Base-by-base conservation (phyloP, 2,888 invertebrate species). In the Phania funesta region DNA sequence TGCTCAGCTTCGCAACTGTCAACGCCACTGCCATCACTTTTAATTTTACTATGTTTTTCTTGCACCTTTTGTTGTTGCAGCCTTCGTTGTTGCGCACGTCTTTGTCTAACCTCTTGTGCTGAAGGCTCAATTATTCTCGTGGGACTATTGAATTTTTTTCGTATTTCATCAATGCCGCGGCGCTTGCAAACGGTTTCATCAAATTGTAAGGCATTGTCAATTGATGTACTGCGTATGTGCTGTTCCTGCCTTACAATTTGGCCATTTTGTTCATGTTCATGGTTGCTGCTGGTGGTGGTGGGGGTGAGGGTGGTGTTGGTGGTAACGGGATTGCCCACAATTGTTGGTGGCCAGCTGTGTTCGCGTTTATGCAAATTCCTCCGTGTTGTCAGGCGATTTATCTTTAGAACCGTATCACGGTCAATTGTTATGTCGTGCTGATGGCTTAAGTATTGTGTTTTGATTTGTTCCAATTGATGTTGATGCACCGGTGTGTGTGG, bases 351-450 rank as follows among this genome's bases (percentile, higher is more conserved):
- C 90, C 90, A 90, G 82, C 90, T 90, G 85, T 89, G 87, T 83
- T 91, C 90, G 29, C 90, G 87, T 84, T 87, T 87, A 70, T 87
- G 87, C 29, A 88, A 83, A 81, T 87, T 86, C 6, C 87, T 85
- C 29, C 89, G 89, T 79, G 89, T 88, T 78, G 90, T 88, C 77
- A 89, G 80, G 2, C 91, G 90, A 86, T 91, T 91, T 85, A 91
- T 91, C 85, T 89, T 90, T 76, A 91, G 83, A 77, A 91, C 91
- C 9, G 90, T 90, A 77, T 90, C 90, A 84, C 91, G 87, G 85
- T 91, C 91, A 54, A 91, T 87, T 82, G 87, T 87, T 52, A 90
- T 84, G 50, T 89, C 88, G 77, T 87, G 87, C 80, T 90, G 90
- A 70, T 89, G 88, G 75, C 86, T 88, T 65, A 86, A 83, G 67